A percentile compares a stretch with the other conserved stretches of the same genome.
phyloP scores from a whole-genome alignment of 2,888 invertebrate genomes.

The Stenichneumon culpator region DNA sequence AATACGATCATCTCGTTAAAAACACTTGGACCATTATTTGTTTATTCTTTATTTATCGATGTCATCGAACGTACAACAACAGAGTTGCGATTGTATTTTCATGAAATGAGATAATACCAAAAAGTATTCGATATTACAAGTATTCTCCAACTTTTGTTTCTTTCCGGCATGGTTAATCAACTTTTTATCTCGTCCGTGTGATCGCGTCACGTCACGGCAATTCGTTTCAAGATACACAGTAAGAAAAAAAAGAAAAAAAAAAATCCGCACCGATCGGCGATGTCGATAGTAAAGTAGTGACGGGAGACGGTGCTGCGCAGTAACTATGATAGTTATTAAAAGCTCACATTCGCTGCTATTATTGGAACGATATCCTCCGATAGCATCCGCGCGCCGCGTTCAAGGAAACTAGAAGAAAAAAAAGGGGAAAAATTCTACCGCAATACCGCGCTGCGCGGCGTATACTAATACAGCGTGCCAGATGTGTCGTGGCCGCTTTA shows the following conservation, averaged over 20 bases:
- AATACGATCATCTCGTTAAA: too few species aligned
- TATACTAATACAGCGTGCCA: constrained; percentile 13
- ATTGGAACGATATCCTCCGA: constrained; percentile 62
- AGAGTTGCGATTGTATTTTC: background rate
- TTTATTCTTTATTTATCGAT: too few species aligned
- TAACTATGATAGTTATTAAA: constrained; percentile 54
- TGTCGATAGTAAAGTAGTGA: constrained; percentile 47
- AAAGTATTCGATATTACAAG: background rate
- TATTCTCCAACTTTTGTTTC: background rate
- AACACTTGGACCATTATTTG: too few species aligned
- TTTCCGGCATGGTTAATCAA: background rate
- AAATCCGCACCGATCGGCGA: constrained; percentile 28
- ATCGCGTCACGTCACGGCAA: background rate
- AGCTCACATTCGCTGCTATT: constrained; percentile 43
- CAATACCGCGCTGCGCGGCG: background rate
- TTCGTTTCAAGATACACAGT: background rate
- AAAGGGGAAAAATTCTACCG: constrained; percentile 38
- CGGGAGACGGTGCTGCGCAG: constrained; percentile 35
- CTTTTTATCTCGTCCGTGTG: background rate
- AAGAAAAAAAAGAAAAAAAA: constrained; percentile 11
- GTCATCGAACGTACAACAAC: too few species aligned
- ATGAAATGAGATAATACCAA: background rate
- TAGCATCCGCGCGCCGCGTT: constrained; percentile 41
- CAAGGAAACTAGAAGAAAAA: constrained; percentile 51
- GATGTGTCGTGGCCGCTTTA: constrained; percentile 9